phyloP scores from a whole-genome alignment of 1,140 invertebrate genomes.

The Tyrophagus putrescentiae region DNA sequence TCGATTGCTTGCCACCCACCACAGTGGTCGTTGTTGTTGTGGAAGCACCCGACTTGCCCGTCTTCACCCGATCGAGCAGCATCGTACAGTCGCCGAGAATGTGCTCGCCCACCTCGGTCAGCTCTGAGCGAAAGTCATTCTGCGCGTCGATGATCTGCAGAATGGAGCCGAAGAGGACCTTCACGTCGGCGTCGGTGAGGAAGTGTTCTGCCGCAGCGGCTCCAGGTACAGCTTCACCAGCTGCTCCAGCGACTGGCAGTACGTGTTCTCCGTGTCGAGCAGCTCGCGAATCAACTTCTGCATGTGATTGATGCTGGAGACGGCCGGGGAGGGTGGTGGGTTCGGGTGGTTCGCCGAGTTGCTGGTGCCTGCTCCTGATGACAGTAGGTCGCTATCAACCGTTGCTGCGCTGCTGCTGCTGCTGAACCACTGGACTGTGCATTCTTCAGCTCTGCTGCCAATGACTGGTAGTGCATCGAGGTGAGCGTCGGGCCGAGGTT shows the following conservation, averaged over 20 bases:
- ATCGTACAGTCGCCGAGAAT: constrained; percentile 5
- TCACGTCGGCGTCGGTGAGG: constrained; percentile 82
- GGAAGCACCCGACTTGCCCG: not conserved
- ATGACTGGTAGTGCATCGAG: not conserved
- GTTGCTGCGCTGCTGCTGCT: not conserved
- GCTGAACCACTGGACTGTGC: not conserved
- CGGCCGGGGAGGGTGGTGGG: not conserved
- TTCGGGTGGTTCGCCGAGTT: not conserved
- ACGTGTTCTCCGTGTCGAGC: constrained; percentile 90
- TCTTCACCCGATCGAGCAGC: not conserved
- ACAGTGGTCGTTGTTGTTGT: not conserved
- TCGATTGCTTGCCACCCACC: too few species aligned
- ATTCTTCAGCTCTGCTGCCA: not conserved
- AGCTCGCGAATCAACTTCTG: constrained; percentile 89
- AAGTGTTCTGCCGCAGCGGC: constrained; percentile 79
- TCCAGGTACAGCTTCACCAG: constrained; percentile 90
- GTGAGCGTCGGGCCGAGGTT: not conserved
- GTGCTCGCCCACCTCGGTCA: constrained; percentile 7
- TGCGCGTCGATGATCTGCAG: constrained; percentile 94
- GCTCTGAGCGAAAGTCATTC: constrained; percentile 51
- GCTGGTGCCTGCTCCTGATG: not conserved
- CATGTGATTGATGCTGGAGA: constrained; percentile 69
- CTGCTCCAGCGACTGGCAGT: constrained; percentile 93
- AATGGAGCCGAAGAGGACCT: constrained; percentile 89
- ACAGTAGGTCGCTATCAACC: not conserved